Evolutionary conservation across 2,888 invertebrate genomes (phyloP).

Genomic region (Alsophila aescularia): DNA sequence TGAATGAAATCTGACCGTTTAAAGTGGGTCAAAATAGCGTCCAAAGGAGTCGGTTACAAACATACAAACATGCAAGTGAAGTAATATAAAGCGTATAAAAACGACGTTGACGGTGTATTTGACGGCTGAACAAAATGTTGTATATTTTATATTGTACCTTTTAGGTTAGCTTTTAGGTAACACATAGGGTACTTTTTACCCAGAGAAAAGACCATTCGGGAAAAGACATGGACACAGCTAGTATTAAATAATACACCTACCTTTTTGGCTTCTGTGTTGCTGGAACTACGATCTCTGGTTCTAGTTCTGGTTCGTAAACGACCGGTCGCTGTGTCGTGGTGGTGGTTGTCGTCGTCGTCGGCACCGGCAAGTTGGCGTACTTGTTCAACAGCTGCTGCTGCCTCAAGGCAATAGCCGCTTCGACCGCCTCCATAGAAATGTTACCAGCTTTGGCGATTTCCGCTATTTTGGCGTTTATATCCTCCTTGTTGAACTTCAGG

Average conservation of each 20-base stretch:
- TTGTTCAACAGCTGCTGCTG: slow-evolving; percentile 88
- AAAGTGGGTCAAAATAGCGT: too few relatives aligned
- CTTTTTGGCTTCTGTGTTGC: slow-evolving; percentile 71
- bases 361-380: slow-evolving; percentile 75
- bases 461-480: slow-evolving; percentile 76
- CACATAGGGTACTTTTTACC: too few relatives aligned
- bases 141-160: too few relatives aligned
- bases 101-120: too few relatives aligned
- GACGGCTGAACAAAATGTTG: too few relatives aligned
- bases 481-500: slow-evolving; percentile 72
- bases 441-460: slow-evolving; percentile 89
- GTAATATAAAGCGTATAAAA: too few relatives aligned
- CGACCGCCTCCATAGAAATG: slow-evolving; percentile 90
- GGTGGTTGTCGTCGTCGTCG: slow-evolving; percentile 77
- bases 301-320: slow-evolving; percentile 66
- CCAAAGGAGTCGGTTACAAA: too few relatives aligned
- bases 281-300: slow-evolving; percentile 68
- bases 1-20: too few relatives aligned
- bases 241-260: slow-evolving; percentile 42
- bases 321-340: slow-evolving; percentile 55
- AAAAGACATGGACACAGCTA: too few relatives aligned
- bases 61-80: too few relatives aligned
- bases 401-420: slow-evolving; percentile 88
- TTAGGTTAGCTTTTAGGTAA: too few relatives aligned
- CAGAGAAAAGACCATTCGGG: too few relatives aligned